Conservation (phyloP, 2,797 vertebrate species). For the Spinibarbus caldwelli region DNA sequence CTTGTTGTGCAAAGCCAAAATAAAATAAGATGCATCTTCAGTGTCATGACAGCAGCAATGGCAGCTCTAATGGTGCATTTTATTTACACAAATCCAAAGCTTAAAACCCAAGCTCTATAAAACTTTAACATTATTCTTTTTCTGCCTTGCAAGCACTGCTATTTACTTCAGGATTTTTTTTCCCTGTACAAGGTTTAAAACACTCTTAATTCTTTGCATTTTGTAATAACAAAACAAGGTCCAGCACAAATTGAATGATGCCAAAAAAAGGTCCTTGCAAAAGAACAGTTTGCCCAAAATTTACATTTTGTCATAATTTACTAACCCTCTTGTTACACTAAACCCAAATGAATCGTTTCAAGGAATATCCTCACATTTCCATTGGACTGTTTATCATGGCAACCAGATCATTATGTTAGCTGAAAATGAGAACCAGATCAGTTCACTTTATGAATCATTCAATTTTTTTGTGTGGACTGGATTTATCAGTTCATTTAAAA, state of each 20-base stretch:
- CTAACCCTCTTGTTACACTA: not conserved
- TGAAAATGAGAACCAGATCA: not conserved
- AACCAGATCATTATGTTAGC: not conserved
- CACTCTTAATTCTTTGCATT: not conserved
- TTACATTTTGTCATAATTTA: constrained; percentile 6
- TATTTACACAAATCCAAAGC: not conserved
- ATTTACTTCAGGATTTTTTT: not conserved
- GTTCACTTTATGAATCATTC: not conserved
- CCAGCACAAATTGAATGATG: not conserved
- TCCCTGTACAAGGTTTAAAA: not conserved
- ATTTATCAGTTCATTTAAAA: not conserved
- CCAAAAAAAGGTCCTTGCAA: not conserved
- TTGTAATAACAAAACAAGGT: not conserved
- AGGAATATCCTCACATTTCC: not conserved
- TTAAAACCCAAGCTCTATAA: not conserved
- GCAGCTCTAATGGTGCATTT: not conserved
- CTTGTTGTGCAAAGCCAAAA: not conserved
- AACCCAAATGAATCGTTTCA: not conserved
- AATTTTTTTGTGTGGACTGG: not conserved
- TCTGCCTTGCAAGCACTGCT: constrained; percentile 31
- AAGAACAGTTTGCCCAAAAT: not conserved
- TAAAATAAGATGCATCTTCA: not conserved
- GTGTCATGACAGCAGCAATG: not conserved
- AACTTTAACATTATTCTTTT: not conserved
- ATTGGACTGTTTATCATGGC: not conserved